Percentiles rank a stretch among this genome's conserved stretches.
Evolutionary conservation across 2,888 invertebrate species (phyloP).

Genomic region (Oxycera nigricornis): DNA sequence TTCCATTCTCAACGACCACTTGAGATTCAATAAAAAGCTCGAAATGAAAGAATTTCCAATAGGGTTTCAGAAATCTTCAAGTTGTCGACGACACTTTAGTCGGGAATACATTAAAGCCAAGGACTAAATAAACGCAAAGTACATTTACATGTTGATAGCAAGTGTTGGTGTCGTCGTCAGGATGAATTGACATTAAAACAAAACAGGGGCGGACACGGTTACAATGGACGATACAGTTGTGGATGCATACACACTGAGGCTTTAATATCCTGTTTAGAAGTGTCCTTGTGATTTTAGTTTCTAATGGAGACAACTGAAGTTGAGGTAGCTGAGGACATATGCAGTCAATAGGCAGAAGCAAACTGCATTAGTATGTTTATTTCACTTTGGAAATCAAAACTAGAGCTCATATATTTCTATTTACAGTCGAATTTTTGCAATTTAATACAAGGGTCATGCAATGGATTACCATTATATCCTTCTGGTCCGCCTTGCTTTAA

Average conservation of each 20-base stretch:
- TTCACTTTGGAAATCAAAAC: not conserved
- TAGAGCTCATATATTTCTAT: too few relatives aligned
- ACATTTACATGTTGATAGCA: constrained; percentile 27
- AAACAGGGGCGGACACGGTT: not conserved
- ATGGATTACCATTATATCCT: too few relatives aligned
- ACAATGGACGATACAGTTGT: not conserved
- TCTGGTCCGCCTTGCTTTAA: too few relatives aligned
- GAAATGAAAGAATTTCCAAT: constrained; percentile 28
- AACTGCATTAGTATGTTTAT: not conserved
- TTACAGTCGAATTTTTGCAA: too few relatives aligned
- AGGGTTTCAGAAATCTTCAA: constrained; percentile 9
- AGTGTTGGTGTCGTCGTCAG: not conserved
- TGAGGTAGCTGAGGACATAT: not conserved
- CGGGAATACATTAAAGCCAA: constrained; percentile 35
- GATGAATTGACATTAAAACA: not conserved
- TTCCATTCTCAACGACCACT: constrained; percentile 19
- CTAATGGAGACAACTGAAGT: not conserved
- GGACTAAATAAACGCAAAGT: constrained; percentile 11
- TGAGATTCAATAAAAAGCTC: constrained; percentile 16
- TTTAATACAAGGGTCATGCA: too few relatives aligned
- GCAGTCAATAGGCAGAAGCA: not conserved
- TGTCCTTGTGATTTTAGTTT: constrained; percentile 10
- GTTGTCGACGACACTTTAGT: constrained; percentile 22
- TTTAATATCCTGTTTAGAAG: constrained; percentile 34
- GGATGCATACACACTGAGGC: constrained; percentile 12